Evolutionary conservation across 2,888 invertebrate species (phyloP).

Genomic region (Globia sparganii): DNA sequence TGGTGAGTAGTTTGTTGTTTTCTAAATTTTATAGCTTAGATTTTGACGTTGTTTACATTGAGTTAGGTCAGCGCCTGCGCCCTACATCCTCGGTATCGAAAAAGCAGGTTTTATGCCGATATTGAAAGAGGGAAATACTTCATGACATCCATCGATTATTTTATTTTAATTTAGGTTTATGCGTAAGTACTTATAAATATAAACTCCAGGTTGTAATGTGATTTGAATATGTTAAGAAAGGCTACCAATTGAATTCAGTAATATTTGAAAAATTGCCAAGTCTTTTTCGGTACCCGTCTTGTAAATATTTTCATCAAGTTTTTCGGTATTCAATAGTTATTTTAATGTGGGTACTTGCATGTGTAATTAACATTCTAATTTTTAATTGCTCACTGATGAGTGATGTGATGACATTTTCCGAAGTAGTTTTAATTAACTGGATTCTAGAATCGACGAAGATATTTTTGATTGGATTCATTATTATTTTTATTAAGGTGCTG

Average conservation of each 20-base stretch:
- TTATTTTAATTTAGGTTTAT: neutral
- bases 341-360: neutral
- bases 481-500: neutral
- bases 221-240: neutral
- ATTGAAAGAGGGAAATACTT: constrained; percentile 19
- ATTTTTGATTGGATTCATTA: neutral
- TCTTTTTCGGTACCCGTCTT: neutral
- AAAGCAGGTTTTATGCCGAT: constrained; percentile 34
- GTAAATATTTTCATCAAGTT: neutral
- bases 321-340: neutral
- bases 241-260: neutral
- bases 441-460: neutral
- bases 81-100: constrained; percentile 16
- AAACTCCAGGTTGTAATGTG: neutral
- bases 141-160: constrained; percentile 29
- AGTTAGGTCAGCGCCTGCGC: constrained; percentile 40
- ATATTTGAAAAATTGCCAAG: neutral
- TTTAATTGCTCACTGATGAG: neutral
- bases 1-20: constrained; percentile 91
- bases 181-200: too few relatives aligned
- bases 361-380: constrained; percentile 13
- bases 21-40: neutral
- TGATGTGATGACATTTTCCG: constrained; percentile 12
- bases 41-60: constrained; percentile 39
- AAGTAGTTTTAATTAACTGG: neutral